Evolutionary conservation across 2,113 vertebrate species (phyloP), one percentile per base, ranked within the genome.

Genomic region (Heterotis niloticus): DNA sequence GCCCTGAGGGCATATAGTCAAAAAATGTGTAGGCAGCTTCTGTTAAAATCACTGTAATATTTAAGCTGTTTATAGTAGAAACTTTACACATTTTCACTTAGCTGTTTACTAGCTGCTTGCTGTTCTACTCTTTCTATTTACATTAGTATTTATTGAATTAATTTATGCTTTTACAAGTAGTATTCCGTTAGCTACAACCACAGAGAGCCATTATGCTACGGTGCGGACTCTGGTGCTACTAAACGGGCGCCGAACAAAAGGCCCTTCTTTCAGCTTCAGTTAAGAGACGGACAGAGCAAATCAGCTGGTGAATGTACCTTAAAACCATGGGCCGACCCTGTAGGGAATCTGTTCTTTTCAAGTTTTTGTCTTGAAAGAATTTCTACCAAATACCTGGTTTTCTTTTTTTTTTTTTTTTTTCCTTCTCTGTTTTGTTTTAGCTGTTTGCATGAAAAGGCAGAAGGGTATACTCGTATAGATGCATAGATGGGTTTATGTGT

Each of bases 11-110:
- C 17, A 70, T 57, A 60, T 76, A 81, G 84, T 18, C 62, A 86
- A 77, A 72, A 76, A 59, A 85, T 80, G 75, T 73, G 44, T 82
- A 84, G 91, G 92, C 92, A 93, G 91, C 92, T 93, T 85, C 76
- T 82, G 62, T 87, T 75, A 77, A 86, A 86, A 62, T 69, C 91
- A 89, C 84, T 90, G 88, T 89, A 88, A 81, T 86, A 90, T 91
- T 89, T 90, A 88, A 24, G 28, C 75, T 52, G 72, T 81, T 74
- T 60, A 80, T 59, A 78, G 82, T 73, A 67, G 16, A 79, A 69
- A 67, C 75, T 85, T 68, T 77, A 82, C 75, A 51, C n/a, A 67
- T 84, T 52, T 75, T 81, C 73, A 75, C 51, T 52, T 26, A 72
- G 75, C 80, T 78, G 70, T 78, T 69, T 54, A 80, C 81, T 84